Percentiles rank a stretch among this genome's conserved stretches.
Evolutionary conservation across 2,113 vertebrate genomes (phyloP).

Genomic region (Chunga burmeisteri): DNA sequence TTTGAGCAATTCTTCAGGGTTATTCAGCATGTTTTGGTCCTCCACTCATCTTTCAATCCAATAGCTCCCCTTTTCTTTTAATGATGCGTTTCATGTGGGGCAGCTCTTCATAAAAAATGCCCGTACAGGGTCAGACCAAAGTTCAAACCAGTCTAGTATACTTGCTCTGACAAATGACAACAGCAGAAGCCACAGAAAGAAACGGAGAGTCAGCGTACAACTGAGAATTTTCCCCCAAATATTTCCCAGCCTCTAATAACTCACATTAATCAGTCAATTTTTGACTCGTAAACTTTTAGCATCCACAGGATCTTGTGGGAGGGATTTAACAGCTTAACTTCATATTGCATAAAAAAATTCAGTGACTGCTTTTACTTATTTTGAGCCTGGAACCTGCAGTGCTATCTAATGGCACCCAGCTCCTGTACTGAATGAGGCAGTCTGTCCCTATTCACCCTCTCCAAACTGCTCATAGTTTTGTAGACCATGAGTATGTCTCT

Average conservation of each 20-base stretch:
- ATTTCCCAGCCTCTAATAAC: neutral
- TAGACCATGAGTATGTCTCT: neutral
- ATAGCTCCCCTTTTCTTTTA: neutral
- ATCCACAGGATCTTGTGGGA: neutral
- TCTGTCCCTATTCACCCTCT: neutral
- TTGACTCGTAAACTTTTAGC: neutral
- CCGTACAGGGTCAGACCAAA: neutral
- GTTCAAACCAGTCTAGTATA: neutral
- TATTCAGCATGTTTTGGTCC: neutral
- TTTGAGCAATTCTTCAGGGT: neutral
- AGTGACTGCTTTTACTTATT: neutral
- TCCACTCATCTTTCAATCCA: neutral
- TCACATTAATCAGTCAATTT: neutral
- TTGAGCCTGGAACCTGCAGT: neutral
- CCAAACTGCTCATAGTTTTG: neutral
- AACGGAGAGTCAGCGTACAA: neutral
- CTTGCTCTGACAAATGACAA: neutral
- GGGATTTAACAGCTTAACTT: neutral
- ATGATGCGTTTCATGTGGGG: neutral
- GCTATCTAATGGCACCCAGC: neutral
- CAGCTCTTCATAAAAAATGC: neutral
- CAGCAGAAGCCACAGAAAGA: neutral
- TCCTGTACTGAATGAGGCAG: rapidly evolving
- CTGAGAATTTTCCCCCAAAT: neutral
- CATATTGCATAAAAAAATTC: neutral